Evolutionary conservation across 1,140 invertebrate genomes (phyloP), one percentile per base, ranked within the genome.

Genomic region (Bombus difficillimus): DNA sequence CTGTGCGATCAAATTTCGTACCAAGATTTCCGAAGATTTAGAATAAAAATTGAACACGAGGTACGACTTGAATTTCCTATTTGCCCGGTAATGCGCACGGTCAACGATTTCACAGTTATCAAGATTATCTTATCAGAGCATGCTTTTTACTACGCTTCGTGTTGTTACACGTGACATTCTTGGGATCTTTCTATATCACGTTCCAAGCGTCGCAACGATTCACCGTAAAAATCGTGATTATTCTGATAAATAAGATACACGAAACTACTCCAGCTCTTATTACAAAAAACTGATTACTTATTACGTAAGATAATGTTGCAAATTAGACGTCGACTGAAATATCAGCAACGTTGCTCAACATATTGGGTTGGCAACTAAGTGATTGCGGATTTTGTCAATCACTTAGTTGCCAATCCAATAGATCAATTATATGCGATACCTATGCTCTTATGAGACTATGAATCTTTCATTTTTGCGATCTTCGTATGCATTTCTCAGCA

Each of bases 81-180:
- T 69, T 80, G 1, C 78, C 2, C 64, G 32, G 41, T 69, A 80
- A 37, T 34, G 34, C 47, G 77, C 39, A n/a, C 39, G 37, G 64
- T 37, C 64, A 69, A 64, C 78, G 78, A 80, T 69, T 80, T 66
- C 43, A 32, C 43, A 41, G 18, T 25, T 66, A 43, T 13, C 41
- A 3, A 64, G 43, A 43, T 62, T 73, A 81, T 81, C 68, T 81
- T 81, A 81, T 81, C 80, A 34, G 68, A 32, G 47, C 1, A 41
- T 25, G n/a, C 25, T 34, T 41, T 59, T 73, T 62, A 39, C 68
- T 37, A n/a, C 28, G 53, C 32, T 28, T 39, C 43, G 22, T 18
- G 59, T 25, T 32, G 53, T 78, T 25, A 12, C 59, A 34, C 59
- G 39, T 8, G 9, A 5, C 41, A 34, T 73, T 81, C 79, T 47